These are phyloP conservation scores for Spisula solida DNA, from an alignment of 2,888 invertebrate species.

Conservation along the genomic window DNA sequence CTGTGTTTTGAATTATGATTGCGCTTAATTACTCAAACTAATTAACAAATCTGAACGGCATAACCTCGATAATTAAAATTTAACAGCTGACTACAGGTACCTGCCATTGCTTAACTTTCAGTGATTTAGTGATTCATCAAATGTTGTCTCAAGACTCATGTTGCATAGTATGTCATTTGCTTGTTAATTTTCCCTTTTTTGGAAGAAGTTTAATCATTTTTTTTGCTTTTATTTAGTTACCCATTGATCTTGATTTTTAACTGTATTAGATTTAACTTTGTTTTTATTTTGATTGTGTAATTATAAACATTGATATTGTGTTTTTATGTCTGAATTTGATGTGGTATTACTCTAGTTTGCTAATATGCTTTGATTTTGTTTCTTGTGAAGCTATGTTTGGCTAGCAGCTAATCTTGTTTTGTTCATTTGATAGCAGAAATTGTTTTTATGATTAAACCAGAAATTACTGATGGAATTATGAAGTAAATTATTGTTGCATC, in stretches of 20 bases:
- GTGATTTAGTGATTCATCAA: no score
- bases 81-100: no score
- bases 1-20: no score
- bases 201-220: background rate
- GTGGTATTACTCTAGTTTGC: background rate
- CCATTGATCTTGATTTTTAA: background rate
- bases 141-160: no score
- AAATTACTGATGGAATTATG: no score
- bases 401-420: conserved; percentile 2
- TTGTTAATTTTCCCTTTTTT: background rate
- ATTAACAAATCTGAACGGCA: no score
- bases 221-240: background rate
- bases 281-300: background rate
- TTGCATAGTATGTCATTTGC: background rate
- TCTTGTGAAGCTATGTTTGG: background rate
- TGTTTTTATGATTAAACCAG: no score
- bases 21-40: no score
- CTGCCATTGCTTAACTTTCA: no score
- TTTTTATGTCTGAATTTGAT: background rate
- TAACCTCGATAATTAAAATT: no score
- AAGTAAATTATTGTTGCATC: no score
- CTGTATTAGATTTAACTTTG: background rate
- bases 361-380: background rate
- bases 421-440: no score
- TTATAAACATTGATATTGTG: background rate